Evolutionary conservation across 2,797 vertebrate species (phyloP), one percentile per base, ranked within the genome.

Genomic region (Muscicapa striata): DNA sequence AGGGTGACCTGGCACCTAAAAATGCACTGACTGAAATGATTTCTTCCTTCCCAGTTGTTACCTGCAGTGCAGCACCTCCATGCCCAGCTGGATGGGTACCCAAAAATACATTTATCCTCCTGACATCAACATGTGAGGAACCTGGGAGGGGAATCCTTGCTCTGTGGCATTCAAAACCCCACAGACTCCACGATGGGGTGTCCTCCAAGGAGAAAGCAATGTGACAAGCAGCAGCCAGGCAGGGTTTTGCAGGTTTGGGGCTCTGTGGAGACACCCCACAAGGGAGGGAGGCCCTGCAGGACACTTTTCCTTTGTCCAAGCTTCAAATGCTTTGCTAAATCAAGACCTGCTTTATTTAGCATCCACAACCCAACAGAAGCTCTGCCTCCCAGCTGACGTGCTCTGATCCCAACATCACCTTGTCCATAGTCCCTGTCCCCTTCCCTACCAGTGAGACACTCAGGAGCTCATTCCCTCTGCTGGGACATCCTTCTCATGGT

Each of bases 401-500:
- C 78, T 55, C 78, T 0, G 1, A 15, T 67, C 75, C 48, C 72
- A 79, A 59, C 20, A 55, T 27, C 0, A 34, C 36, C 40, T 2
- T 34, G 27, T 15, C 81, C 43, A 1, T 1, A 66, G 43, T 40
- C 68, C 72, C 45, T 18, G 23, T 49, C 32, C 49, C 76, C 22
- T 16, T 72, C 36, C 58, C 64, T 24, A 45, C 5, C 64, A 58
- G 9, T 0, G 4, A 51, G 57, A 77, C 40, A n/a, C 7, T 5
- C 0, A 0, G 30, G 34, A 67, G 40, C n/a, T n/a, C 15, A 2
- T 26, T 76, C 59, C 54, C 41, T 23, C 24, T n/a, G 62, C 45
- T 63, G 58, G 52, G 49, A 85, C 49, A 57, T 14, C 36, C 49
- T 52, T 49, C n/a, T 19, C 15, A 2, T 0, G 3, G 38, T 9